phyloP scores from a whole-genome alignment of 2,797 vertebrate species.

The Mormyrus proboscirostris region DNA sequence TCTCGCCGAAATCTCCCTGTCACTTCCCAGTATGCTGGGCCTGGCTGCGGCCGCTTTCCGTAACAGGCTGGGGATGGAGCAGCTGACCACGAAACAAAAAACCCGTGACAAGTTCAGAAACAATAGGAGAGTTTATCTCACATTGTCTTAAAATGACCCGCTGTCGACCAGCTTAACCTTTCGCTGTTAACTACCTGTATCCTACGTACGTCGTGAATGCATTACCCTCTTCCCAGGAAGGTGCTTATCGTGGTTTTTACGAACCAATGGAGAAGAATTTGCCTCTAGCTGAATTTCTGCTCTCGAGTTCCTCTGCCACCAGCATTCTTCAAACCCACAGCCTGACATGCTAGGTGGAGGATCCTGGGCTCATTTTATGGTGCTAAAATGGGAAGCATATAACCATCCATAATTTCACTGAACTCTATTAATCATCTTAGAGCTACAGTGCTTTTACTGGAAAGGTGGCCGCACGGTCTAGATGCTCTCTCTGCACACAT shows the following conservation, averaged over 20 bases:
- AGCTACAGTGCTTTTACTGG: neutral
- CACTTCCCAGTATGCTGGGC: neutral
- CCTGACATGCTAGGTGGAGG: neutral
- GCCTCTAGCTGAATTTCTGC: neutral
- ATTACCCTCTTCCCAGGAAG: neutral
- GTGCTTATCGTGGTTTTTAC: neutral
- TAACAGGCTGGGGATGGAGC: neutral
- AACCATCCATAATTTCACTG: slow-evolving; percentile 6
- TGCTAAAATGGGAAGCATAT: neutral
- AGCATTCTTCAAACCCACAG: neutral
- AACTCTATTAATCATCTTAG: neutral
- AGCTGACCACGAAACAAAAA: neutral
- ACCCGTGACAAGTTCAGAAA: neutral
- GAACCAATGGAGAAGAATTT: neutral
- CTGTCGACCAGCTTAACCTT: neutral
- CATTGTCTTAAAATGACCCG: neutral
- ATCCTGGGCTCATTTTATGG: neutral
- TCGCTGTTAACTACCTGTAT: neutral
- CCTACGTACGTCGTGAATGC: neutral
- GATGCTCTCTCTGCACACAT: neutral
- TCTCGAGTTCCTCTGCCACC: neutral
- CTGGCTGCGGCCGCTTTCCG: neutral
- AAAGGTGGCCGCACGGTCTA: neutral
- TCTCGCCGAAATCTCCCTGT: neutral
- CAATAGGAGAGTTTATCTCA: neutral